Evolutionary conservation across 1,140 invertebrate species (phyloP).

Genomic region (Drosophila elegans): DNA sequence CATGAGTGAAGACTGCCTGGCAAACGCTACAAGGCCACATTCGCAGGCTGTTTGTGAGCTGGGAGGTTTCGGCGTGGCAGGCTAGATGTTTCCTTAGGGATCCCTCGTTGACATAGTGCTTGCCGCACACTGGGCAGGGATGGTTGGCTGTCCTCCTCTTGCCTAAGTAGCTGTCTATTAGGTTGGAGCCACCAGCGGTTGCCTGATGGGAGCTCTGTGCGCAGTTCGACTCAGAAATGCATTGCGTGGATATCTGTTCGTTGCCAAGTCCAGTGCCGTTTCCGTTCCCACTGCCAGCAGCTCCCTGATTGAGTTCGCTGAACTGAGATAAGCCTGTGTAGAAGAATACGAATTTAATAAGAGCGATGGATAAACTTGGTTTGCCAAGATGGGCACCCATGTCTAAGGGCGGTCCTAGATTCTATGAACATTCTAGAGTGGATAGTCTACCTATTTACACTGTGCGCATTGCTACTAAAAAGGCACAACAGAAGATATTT

Average conservation of each 20-base stretch:
- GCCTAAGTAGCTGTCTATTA: slow-evolving; percentile 91
- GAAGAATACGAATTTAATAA: neutral
- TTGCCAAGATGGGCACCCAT: slow-evolving; percentile 17
- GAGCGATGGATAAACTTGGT: neutral
- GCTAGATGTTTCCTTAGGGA: slow-evolving; percentile 95
- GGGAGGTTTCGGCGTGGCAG: slow-evolving; percentile 95
- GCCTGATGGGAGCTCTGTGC: slow-evolving; percentile 25
- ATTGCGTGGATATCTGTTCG: slow-evolving; percentile 25
- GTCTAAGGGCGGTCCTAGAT: too few relatives aligned
- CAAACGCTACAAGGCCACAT: slow-evolving; percentile 98
- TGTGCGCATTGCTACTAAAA: too few relatives aligned
- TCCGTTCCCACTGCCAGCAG: slow-evolving; percentile 22
- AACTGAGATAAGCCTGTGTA: slow-evolving; percentile 47
- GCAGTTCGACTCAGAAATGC: slow-evolving; percentile 49
- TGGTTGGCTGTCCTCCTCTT: slow-evolving; percentile 96
- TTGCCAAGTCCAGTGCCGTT: slow-evolving; percentile 7
- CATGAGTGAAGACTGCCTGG: slow-evolving; percentile 96
- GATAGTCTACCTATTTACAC: too few relatives aligned
- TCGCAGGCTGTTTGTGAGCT: slow-evolving; percentile 92
- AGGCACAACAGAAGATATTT: too few relatives aligned
- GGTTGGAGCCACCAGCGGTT: slow-evolving; percentile 22
- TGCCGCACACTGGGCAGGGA: slow-evolving; percentile 96
- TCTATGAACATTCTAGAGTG: too few relatives aligned
- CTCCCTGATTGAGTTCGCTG: slow-evolving; percentile 27
- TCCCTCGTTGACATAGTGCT: slow-evolving; percentile 97